Conservation (phyloP, 1,140 invertebrate genomes). For the Drosophila saltans region DNA sequence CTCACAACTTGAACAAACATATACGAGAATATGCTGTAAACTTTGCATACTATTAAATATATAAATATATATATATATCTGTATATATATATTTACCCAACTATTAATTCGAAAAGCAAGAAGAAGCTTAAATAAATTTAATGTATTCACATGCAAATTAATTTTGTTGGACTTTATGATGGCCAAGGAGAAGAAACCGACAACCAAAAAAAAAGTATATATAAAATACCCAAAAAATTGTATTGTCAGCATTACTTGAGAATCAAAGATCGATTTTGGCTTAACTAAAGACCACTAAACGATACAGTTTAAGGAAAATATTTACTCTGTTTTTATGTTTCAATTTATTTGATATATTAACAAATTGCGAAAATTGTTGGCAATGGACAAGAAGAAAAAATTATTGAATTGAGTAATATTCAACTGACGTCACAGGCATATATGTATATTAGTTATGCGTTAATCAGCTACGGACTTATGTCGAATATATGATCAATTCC, state of each 20-base stretch:
- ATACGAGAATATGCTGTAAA: conserved; percentile 10
- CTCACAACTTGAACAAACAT: conserved; percentile 23
- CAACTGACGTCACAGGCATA: conserved; percentile 60
- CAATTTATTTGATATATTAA: conserved; percentile 1
- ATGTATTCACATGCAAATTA: conserved; percentile 67
- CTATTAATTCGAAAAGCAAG: conserved; percentile 51
- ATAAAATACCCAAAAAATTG: not conserved
- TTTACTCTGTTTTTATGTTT: not conserved
- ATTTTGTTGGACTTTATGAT: conserved; percentile 23
- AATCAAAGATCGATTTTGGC: not conserved
- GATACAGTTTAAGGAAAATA: not conserved
- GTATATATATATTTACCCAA: conserved; percentile 61
- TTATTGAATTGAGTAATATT: conserved; percentile 40
- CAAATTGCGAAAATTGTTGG: conserved; percentile 36
- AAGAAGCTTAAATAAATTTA: conserved; percentile 26
- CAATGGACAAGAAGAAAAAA: conserved; percentile 25
- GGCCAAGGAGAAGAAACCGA: not conserved
- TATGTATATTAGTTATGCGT: conserved; percentile 49
- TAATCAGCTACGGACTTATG: conserved; percentile 41
- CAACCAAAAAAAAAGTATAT: not conserved
- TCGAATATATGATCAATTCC: conserved; percentile 62
- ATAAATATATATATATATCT: conserved; percentile 52
- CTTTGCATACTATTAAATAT: conserved; percentile 10
- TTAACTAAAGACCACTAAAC: not conserved
- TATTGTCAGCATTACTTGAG: conserved; percentile 6